Evolutionary conservation across 2,888 invertebrate species (phyloP).

Genomic region (Heliconius ethilla): DNA sequence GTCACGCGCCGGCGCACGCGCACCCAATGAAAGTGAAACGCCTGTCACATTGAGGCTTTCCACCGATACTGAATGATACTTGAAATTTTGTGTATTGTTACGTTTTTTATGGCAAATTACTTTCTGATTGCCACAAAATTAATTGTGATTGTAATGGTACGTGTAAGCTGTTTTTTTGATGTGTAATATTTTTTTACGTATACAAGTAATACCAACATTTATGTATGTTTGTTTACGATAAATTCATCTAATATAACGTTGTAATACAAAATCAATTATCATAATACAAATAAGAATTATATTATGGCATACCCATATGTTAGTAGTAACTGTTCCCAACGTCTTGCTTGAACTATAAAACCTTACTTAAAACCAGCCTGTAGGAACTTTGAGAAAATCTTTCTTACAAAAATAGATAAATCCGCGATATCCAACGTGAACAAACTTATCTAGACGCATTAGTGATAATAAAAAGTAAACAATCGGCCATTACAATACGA

Average conservation of each 20-base stretch:
- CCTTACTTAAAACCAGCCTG: too few relatives aligned
- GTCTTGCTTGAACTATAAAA: too few relatives aligned
- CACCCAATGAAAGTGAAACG: conserved; percentile 39
- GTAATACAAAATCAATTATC: background rate
- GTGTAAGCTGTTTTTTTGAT: background rate
- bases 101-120: conserved; percentile 15
- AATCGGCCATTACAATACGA: conserved; percentile 26
- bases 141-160: background rate
- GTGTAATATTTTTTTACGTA: background rate
- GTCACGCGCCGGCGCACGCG: conserved; percentile 45
- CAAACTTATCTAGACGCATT: conserved; percentile 4
- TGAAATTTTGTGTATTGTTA: conserved; percentile 12
- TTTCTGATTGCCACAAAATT: conserved; percentile 24
- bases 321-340: too few relatives aligned
- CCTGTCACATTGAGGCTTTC: conserved; percentile 24
- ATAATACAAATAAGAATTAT: too few relatives aligned
- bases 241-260: background rate
- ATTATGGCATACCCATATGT: too few relatives aligned
- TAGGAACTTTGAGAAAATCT: too few relatives aligned
- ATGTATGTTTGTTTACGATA: background rate
- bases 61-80: conserved; percentile 19
- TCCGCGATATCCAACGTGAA: background rate
- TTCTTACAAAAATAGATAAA: background rate
- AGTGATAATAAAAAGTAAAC: conserved; percentile 17
- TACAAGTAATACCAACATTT: background rate